These are phyloP conservation scores for Steromphala cineraria DNA, from an alignment of 2,888 invertebrate genomes.

Conservation along the genomic window DNA sequence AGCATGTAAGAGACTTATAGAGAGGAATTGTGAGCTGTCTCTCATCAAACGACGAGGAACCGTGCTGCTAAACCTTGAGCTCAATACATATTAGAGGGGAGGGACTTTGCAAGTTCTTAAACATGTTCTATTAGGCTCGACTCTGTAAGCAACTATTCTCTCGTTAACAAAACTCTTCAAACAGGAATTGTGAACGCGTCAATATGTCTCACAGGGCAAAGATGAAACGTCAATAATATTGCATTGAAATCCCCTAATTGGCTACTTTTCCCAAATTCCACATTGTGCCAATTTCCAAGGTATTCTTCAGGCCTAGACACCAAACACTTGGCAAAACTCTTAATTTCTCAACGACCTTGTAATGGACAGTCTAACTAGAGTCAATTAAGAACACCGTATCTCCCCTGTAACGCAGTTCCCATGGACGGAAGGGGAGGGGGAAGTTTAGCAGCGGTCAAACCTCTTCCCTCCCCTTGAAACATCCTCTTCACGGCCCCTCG, in stretches of 20 bases:
- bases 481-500: not conserved
- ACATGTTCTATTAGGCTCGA: not conserved
- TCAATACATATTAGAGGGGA: not conserved
- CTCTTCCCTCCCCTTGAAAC: not conserved
- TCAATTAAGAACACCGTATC: conserved; percentile 12
- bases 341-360: conserved; percentile 14
- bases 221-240: conserved; percentile 5
- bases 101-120: not conserved
- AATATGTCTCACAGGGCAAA: not conserved
- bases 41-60: too few species aligned
- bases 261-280: conserved; percentile 10
- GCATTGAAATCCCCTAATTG: conserved; percentile 7
- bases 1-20: too few species aligned
- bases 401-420: not conserved
- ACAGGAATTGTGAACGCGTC: conserved; percentile 4
- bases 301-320: conserved; percentile 10
- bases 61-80: too few species aligned
- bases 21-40: too few species aligned
- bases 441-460: conserved; percentile 1
- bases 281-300: conserved; percentile 7
- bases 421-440: not conserved
- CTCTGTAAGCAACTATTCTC: conserved; percentile 1
- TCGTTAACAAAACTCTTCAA: conserved; percentile 16
- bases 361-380: conserved; percentile 15
- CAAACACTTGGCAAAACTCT: conserved; percentile 9